phyloP scores from a whole-genome alignment of 2,888 invertebrate genomes.

The Idaea straminata region DNA sequence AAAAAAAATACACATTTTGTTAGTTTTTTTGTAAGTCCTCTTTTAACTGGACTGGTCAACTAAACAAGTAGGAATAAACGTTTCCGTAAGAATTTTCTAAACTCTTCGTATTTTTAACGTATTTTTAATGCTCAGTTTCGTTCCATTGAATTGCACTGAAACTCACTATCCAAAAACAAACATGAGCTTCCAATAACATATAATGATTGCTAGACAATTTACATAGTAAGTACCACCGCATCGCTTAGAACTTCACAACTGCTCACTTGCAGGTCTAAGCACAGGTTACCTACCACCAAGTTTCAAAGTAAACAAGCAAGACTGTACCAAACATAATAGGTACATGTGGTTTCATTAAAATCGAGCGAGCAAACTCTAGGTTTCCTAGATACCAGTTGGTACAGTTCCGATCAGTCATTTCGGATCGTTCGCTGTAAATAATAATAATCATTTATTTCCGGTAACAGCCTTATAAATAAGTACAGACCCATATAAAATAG shows the following conservation, averaged over 20 bases:
- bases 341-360: neutral
- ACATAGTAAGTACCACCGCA: neutral
- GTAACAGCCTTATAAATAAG: too few species aligned
- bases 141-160: neutral
- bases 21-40: too few species aligned
- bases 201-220: neutral
- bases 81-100: too few species aligned
- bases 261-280: neutral
- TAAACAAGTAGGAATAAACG: too few species aligned
- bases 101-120: too few species aligned
- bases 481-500: too few species aligned
- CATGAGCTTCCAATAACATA: neutral
- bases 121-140: neutral
- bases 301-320: neutral
- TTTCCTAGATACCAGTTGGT: neutral
- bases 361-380: neutral
- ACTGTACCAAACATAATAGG: neutral
- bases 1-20: too few species aligned
- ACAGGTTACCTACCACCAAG: neutral
- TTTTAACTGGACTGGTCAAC: too few species aligned
- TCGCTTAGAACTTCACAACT: neutral
- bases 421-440: neutral
- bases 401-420: neutral
- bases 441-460: too few species aligned
- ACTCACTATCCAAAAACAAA: neutral